A percentile compares a stretch with the other conserved stretches of the same genome.
phyloP scores from a whole-genome alignment of 2,888 invertebrate genomes.

The Argyra leucocephala region DNA sequence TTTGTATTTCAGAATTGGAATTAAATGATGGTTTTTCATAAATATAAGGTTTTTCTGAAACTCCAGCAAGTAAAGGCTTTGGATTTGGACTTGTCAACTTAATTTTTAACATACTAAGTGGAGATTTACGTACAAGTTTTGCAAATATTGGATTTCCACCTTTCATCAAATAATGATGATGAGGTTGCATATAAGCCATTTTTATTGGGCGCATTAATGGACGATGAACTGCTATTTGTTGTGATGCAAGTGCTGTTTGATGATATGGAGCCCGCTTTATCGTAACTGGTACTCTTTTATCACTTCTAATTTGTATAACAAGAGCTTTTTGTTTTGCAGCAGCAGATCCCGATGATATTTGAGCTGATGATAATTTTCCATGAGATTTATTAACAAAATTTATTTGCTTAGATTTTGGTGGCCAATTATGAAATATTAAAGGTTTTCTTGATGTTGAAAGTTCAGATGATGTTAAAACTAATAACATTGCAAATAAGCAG shows the following conservation, averaged over 20 bases:
- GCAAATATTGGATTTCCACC: slow-evolving; percentile 16
- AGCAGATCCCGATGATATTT: background rate
- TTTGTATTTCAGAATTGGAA: slow-evolving; percentile 31
- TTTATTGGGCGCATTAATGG: slow-evolving; percentile 18
- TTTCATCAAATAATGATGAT: slow-evolving; percentile 20
- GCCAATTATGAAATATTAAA: slow-evolving; percentile 32
- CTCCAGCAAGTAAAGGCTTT: slow-evolving; percentile 20
- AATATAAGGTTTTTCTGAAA: slow-evolving; percentile 36
- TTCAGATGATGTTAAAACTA: slow-evolving; percentile 30
- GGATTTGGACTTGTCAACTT: slow-evolving; percentile 34
- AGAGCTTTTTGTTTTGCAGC: slow-evolving; percentile 26
- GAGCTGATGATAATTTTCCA: slow-evolving; percentile 21
- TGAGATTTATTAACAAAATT: slow-evolving; percentile 19
- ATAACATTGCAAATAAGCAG: slow-evolving; percentile 15
- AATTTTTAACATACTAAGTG: slow-evolving; percentile 31
- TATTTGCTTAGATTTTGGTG: slow-evolving; percentile 28
- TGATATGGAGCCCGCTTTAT: slow-evolving; percentile 32
- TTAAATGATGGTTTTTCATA: slow-evolving; percentile 37
- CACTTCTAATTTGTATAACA: slow-evolving; percentile 41
- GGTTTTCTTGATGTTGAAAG: slow-evolving; percentile 30
- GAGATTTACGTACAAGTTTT: slow-evolving; percentile 31
- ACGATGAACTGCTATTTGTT: background rate
- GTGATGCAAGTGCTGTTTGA: slow-evolving; percentile 17
- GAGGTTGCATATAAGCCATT: background rate
- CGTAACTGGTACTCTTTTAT: slow-evolving; percentile 37